Evolutionary conservation across 2,113 vertebrate species (phyloP).

Genomic region (Platysternon megacephalum): DNA sequence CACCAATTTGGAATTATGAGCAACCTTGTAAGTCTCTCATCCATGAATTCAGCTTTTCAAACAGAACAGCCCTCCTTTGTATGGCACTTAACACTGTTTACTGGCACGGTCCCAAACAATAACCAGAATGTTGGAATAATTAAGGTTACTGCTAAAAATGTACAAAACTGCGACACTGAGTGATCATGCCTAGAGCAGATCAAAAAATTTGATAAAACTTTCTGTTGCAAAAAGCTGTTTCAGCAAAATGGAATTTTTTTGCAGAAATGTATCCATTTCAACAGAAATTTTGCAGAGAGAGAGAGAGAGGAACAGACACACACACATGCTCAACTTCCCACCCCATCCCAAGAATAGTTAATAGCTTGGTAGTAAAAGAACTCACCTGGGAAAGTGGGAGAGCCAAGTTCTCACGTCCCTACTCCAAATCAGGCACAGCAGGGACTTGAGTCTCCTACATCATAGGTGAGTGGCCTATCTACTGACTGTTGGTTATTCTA

Average conservation of each 20-base stretch:
- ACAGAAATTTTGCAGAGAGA: not conserved
- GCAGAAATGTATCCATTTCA: not conserved
- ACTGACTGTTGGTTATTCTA: not conserved
- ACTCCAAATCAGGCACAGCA: not conserved
- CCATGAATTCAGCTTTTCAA: not conserved
- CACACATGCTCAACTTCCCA: not conserved
- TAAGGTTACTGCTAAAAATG: not conserved
- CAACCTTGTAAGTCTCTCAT: not conserved
- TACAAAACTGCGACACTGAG: not conserved
- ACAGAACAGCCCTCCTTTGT: not conserved
- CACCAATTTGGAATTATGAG: not conserved
- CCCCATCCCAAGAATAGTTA: not conserved
- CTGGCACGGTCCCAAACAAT: not conserved
- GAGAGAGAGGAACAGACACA: not conserved
- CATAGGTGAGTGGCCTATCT: too few relatives aligned
- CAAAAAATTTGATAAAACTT: not conserved
- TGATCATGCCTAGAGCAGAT: not conserved
- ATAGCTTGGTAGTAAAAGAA: not conserved
- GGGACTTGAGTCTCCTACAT: not conserved
- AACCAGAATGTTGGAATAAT: conserved; percentile 5
- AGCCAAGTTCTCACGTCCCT: not conserved
- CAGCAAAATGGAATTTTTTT: not conserved
- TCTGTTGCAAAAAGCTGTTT: not conserved
- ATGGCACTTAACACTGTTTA: not conserved
- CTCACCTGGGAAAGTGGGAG: not conserved